Evolutionary conservation across 2,113 vertebrate species (phyloP).

Genomic region (Picathartes gymnocephalus): DNA sequence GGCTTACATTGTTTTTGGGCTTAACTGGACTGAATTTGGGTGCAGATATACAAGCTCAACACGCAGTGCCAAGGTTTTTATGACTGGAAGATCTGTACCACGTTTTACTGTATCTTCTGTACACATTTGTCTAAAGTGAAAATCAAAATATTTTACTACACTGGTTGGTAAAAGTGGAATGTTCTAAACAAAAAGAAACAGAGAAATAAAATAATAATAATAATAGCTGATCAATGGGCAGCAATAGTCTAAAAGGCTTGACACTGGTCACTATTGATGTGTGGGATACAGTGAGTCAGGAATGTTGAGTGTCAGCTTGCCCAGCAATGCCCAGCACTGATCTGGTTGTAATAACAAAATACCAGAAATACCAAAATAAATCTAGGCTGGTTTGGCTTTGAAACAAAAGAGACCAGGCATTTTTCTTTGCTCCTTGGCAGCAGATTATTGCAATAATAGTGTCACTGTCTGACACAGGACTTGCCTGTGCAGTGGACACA

Average conservation of each 20-base stretch:
- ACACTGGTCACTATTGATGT: neutral
- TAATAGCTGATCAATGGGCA: neutral
- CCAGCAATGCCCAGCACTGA: neutral
- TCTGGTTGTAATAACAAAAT: neutral
- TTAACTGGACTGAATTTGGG: neutral
- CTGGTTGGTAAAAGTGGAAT: neutral
- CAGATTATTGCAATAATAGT: neutral
- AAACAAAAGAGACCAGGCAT: neutral
- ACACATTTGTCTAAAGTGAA: neutral
- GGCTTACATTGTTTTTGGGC: neutral
- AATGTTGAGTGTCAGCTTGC: neutral
- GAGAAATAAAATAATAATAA: neutral
- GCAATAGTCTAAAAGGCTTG: neutral
- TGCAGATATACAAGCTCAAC: neutral
- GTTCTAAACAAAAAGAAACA: neutral
- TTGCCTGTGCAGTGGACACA: neutral
- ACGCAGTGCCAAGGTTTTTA: neutral
- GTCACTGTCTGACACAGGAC: neutral
- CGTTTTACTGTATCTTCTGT: neutral
- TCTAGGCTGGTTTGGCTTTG: neutral
- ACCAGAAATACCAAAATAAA: constrained; percentile 2
- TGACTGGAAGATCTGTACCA: neutral
- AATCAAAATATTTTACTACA: neutral
- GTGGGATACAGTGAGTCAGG: neutral
- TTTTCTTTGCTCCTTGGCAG: neutral